Evolutionary conservation across 2,113 vertebrate species (phyloP).

Genomic region (Daboia siamensis): DNA sequence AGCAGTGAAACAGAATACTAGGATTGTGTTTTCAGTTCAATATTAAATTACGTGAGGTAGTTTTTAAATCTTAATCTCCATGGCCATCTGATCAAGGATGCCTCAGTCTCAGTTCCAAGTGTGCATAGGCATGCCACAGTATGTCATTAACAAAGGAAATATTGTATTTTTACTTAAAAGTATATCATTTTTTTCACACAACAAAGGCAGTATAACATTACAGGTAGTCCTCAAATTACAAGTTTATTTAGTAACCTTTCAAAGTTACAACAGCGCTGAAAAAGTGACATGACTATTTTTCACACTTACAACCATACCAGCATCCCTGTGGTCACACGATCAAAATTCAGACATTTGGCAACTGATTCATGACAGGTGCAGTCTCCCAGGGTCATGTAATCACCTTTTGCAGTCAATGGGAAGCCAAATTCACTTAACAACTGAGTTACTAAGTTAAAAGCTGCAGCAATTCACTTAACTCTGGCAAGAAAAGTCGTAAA

Average conservation of each 20-base stretch:
- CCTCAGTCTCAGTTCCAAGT: background rate
- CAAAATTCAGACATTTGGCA: background rate
- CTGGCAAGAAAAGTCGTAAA: background rate
- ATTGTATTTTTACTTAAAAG: background rate
- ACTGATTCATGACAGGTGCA: background rate
- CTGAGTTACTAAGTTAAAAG: background rate
- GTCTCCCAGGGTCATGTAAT: background rate
- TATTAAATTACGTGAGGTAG: background rate
- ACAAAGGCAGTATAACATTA: background rate
- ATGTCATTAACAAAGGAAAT: background rate
- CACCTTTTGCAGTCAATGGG: background rate
- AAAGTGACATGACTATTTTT: too few relatives aligned
- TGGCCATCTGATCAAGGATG: background rate
- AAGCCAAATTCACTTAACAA: background rate
- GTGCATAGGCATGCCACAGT: background rate
- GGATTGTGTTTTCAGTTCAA: background rate
- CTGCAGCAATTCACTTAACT: background rate
- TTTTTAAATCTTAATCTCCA: background rate
- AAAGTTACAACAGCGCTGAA: background rate
- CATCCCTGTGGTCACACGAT: background rate
- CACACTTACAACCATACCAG: background rate
- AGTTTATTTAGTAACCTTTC: background rate
- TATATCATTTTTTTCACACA: background rate
- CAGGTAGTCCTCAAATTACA: background rate
- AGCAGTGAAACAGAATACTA: background rate